phyloP scores from a whole-genome alignment of 2,797 vertebrate species.

The Lateolabrax maculatus region DNA sequence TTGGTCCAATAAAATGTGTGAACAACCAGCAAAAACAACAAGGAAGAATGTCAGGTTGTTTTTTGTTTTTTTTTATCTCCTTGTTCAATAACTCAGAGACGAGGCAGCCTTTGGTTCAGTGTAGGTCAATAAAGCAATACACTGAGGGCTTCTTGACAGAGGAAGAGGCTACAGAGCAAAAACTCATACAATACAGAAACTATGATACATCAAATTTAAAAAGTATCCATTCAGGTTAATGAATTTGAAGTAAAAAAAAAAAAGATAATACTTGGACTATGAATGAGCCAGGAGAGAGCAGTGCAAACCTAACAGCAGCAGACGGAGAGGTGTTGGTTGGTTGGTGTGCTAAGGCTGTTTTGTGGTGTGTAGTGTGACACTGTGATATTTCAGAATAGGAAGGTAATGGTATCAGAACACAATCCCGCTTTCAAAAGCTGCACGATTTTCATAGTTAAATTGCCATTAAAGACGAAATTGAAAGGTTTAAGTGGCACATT shows the following conservation, averaged over 20 bases:
- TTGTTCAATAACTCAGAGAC: constrained; percentile 39
- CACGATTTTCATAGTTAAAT: constrained; percentile 11
- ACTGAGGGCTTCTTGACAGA: constrained; percentile 21
- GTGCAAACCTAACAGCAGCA: constrained; percentile 15
- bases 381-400: constrained; percentile 55
- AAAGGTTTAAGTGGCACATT: constrained; percentile 25
- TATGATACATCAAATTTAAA: constrained; percentile 31
- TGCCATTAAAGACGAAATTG: constrained; percentile 41
- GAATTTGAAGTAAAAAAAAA: constrained; percentile 4
- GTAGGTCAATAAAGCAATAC: constrained; percentile 52
- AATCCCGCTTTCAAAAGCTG: constrained; percentile 43
- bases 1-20: constrained; percentile 36
- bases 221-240: constrained; percentile 30
- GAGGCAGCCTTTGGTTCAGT: constrained; percentile 19
- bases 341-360: constrained; percentile 54
- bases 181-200: neutral
- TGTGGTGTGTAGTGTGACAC: constrained; percentile 53
- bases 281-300: constrained; percentile 31
- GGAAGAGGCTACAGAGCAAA: constrained; percentile 19
- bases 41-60: constrained; percentile 10
- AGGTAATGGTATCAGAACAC: constrained; percentile 58
- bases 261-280: neutral
- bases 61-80: neutral
- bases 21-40: constrained; percentile 35
- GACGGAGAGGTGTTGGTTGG: constrained; percentile 21